phyloP scores from a whole-genome alignment of 2,797 vertebrate species.

The Crocidura indochinensis region DNA sequence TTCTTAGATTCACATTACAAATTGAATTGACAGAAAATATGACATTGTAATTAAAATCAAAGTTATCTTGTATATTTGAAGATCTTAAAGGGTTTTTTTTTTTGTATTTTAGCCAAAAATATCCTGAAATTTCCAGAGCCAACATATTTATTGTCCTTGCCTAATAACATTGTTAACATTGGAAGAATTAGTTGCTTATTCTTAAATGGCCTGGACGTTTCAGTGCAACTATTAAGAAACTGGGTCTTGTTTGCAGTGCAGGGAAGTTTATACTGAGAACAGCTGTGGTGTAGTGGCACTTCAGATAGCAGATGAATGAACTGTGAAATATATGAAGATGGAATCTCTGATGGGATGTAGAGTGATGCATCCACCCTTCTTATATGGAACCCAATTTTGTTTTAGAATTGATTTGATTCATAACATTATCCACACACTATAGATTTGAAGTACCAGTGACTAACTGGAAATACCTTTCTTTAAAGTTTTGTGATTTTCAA shows the following conservation, averaged over 20 bases:
- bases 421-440: conserved; percentile 3
- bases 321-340: conserved; percentile 39
- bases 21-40: conserved; percentile 35
- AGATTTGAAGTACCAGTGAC: conserved; percentile 29
- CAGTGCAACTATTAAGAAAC: conserved; percentile 73
- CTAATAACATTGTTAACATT: conserved; percentile 11
- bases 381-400: conserved; percentile 40
- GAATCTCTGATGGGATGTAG: neutral
- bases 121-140: conserved; percentile 2
- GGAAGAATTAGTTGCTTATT: conserved; percentile 45
- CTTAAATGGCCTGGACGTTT: conserved; percentile 68
- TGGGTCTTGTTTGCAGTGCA: conserved; percentile 46
- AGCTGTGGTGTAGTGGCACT: conserved; percentile 53
- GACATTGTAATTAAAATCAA: conserved; percentile 21
- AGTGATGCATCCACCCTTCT: conserved; percentile 4
- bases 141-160: neutral
- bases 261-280: conserved; percentile 41
- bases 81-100: neutral
- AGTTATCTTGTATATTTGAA: conserved; percentile 18
- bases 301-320: conserved; percentile 52
- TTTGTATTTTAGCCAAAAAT: conserved; percentile 40
- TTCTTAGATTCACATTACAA: conserved; percentile 60
- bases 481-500: conserved; percentile 31
- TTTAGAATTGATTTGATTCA: conserved; percentile 55
- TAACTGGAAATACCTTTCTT: conserved; percentile 48